A percentile compares a stretch with the other conserved stretches of the same genome.
These are phyloP conservation scores for Oreochromis mossambicus DNA, from an alignment of 2,797 vertebrate genomes.

Conservation along the genomic window DNA sequence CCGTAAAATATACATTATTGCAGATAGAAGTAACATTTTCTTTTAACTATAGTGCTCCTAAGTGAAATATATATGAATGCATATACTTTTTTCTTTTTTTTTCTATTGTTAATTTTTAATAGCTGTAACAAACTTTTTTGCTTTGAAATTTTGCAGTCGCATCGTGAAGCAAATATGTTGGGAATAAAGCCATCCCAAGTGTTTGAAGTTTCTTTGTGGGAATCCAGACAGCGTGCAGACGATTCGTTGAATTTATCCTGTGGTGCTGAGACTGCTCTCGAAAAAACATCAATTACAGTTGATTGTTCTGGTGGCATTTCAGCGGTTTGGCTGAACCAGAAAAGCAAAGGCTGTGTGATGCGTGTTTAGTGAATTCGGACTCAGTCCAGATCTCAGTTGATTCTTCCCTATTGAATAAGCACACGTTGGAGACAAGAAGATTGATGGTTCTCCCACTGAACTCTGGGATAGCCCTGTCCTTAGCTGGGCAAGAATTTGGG, in stretches of 20 bases:
- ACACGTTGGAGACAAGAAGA: constrained; percentile 60
- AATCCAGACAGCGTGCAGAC: constrained; percentile 43
- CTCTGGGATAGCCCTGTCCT: constrained; percentile 74
- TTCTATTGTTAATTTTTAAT: too few species aligned
- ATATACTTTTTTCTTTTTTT: background rate
- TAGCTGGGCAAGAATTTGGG: constrained; percentile 55
- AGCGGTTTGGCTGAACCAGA: constrained; percentile 57
- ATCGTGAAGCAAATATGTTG: constrained; percentile 2
- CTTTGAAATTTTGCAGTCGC: constrained; percentile 4
- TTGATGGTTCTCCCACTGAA: constrained; percentile 73
- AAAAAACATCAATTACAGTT: constrained; percentile 60
- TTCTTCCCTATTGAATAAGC: constrained; percentile 64
- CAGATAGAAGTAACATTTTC: background rate
- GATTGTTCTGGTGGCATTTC: constrained; percentile 66
- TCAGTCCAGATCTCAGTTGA: constrained; percentile 58
- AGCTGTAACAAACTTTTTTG: background rate
- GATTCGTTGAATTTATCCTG: constrained; percentile 50
- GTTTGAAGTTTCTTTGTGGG: constrained; percentile 56
- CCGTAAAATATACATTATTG: background rate
- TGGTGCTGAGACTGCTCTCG: constrained; percentile 42
- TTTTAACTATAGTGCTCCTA: background rate
- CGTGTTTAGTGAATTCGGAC: constrained; percentile 58
- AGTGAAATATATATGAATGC: background rate
- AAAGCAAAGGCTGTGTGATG: constrained; percentile 23
- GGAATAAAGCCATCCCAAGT: constrained; percentile 28